phyloP scores from a whole-genome alignment of 1,140 invertebrate genomes.

The Harpegnathos saltator region DNA sequence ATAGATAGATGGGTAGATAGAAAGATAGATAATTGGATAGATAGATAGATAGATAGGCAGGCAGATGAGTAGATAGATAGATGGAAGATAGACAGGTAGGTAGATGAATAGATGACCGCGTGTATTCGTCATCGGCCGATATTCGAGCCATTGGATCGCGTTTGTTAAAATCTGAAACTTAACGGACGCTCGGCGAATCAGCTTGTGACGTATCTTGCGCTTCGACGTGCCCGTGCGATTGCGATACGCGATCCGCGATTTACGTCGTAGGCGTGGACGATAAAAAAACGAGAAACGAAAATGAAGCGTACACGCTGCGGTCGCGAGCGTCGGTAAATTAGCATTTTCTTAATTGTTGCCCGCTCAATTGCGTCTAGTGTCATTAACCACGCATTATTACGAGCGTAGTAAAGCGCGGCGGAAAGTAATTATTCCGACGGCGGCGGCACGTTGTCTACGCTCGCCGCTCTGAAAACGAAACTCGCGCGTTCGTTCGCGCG shows the following conservation, averaged over 20 bases:
- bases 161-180: slow-evolving; percentile 9
- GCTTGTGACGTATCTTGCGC: slow-evolving; percentile 6
- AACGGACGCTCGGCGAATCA: background rate
- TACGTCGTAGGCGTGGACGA: slow-evolving; percentile 13
- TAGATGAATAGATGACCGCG: background rate
- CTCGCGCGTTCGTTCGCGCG: background rate
- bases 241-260: slow-evolving; percentile 3
- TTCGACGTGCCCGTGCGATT: background rate
- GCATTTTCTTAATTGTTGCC: slow-evolving; percentile 69
- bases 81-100: too few species aligned
- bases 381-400: slow-evolving; percentile 58
- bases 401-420: slow-evolving; percentile 59
- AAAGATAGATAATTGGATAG: too few species aligned
- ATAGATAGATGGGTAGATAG: background rate
- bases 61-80: too few species aligned
- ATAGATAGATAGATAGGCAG: background rate
- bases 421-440: slow-evolving; percentile 59
- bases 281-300: slow-evolving; percentile 16
- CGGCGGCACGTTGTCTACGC: slow-evolving; percentile 6
- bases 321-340: slow-evolving; percentile 68
- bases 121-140: slow-evolving; percentile 19
- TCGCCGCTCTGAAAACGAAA: slow-evolving; percentile 1
- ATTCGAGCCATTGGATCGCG: background rate
- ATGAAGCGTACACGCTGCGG: slow-evolving; percentile 2
- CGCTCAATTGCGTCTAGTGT: slow-evolving; percentile 62